Base-by-base conservation (phyloP, 2,113 vertebrate species). In the Hiodon tergisus region DNA sequence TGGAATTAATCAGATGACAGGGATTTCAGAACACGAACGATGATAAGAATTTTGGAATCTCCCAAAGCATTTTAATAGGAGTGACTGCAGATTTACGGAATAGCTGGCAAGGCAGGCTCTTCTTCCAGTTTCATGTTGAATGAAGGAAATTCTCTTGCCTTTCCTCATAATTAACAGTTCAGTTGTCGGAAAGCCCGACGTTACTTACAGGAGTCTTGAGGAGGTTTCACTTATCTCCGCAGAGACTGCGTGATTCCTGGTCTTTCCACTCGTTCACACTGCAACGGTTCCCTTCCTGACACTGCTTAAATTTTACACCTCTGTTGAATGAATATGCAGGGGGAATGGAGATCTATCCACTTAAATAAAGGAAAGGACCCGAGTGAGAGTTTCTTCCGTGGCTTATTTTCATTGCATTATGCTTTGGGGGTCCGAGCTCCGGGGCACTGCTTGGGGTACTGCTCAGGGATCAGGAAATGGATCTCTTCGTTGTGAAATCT, bases 261-360 rank as follows among this genome's bases (percentile, higher is more conserved):
- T 69, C 50, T 8, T 50, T 16, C n/a, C 50, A 14, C 66, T 6
- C 47, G 31, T 46, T n/a, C 14, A 48, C 55, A 11, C 60, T 52
- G 3, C 7, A 7, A 16, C 13, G 2, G 13, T 14, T 11, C 4
- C 50, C 51, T 65, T 31, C 8, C 72, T 57, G 72, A 58, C 8
- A 48, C 61, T 14, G 72, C 53, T 55, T 16, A 48, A 51, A 73
- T 73, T 52, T 47, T 53, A 57, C 62, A 67, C 66, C 51, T 7
- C 31, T 3, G 51, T 13, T 57, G 46, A n/a, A 57, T 14, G 53
- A 74, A 65, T 46, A 62, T 58, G 16, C 51, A n/a, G 5, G 52
- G 13, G 17, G 11, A 31, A 11, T 47, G 2, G 7, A 31, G 31
- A 31, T 31, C 31, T 31, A 31, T 31, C 31, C 31, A 31, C 69